Percentiles rank a stretch among this genome's conserved stretches.
Conservation (phyloP, 2,888 invertebrate genomes). For the Eilema depressum region DNA sequence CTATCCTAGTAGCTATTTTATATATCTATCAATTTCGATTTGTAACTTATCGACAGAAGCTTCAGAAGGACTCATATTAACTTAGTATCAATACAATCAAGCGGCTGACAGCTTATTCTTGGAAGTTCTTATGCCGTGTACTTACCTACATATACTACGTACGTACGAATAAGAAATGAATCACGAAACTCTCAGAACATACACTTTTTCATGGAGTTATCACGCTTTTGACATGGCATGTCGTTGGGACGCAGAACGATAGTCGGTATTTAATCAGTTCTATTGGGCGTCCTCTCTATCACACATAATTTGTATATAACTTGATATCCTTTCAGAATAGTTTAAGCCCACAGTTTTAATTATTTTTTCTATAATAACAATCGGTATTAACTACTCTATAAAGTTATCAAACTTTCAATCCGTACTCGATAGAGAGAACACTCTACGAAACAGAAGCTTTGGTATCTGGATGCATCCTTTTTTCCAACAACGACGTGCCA, state of each 20-base stretch:
- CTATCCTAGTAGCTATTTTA: not conserved
- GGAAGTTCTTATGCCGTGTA: too few species aligned
- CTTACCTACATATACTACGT: too few species aligned
- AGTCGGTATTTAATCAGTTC: not conserved
- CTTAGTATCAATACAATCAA: too few species aligned
- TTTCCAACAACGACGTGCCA: not conserved
- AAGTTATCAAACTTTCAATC: not conserved
- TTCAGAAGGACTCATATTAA: not conserved
- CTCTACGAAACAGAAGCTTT: not conserved
- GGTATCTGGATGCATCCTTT: not conserved
- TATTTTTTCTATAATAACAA: too few species aligned
- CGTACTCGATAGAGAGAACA: not conserved
- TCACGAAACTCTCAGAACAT: too few species aligned
- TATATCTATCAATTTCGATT: not conserved
- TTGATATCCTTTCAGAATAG: not conserved
- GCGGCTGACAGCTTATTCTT: too few species aligned
- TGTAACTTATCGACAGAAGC: not conserved
- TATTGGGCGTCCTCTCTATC: not conserved
- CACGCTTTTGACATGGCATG: not conserved
- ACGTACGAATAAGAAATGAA: too few species aligned
- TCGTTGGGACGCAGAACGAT: not conserved
- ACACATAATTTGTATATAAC: not conserved
- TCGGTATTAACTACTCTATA: not conserved
- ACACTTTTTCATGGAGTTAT: not conserved
- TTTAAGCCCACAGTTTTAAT: not conserved